phyloP scores from a whole-genome alignment of 2,113 vertebrate genomes.

The Poeciliopsis occidentalis region DNA sequence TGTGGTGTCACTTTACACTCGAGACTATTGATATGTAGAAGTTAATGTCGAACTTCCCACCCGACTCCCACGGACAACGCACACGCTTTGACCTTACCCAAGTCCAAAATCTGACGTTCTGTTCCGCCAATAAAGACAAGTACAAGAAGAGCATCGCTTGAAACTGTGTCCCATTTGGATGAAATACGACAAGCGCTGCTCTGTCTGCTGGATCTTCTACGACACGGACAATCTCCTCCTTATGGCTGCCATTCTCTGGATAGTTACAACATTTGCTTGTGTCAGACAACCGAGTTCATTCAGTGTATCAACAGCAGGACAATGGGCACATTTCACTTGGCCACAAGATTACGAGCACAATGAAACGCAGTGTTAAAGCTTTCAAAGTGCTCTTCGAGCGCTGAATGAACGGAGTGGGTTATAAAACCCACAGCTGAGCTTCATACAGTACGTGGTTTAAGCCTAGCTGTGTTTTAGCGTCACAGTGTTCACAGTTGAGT shows the following conservation, averaged over 20 bases:
- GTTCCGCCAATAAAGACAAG: slow-evolving; percentile 12
- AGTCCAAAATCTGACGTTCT: slow-evolving; percentile 34
- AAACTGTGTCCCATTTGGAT: slow-evolving; percentile 20
- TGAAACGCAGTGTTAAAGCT: slow-evolving; percentile 63
- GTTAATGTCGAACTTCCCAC: slow-evolving; percentile 58
- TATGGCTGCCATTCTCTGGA: slow-evolving; percentile 68
- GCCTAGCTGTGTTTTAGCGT: slow-evolving; percentile 46
- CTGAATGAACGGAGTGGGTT: slow-evolving; percentile 66
- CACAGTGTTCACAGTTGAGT: slow-evolving; percentile 53
- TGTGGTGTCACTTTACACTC: slow-evolving; percentile 35
- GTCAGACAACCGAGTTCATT: slow-evolving; percentile 77
- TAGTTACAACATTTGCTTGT: slow-evolving; percentile 80
- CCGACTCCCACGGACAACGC: slow-evolving; percentile 38
- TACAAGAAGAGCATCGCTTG: slow-evolving; percentile 13
- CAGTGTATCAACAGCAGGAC: slow-evolving; percentile 73
- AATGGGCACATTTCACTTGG: slow-evolving; percentile 71
- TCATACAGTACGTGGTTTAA: slow-evolving; percentile 60
- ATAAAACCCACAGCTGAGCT: slow-evolving; percentile 64
- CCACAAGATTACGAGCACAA: slow-evolving; percentile 73
- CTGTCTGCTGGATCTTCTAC: slow-evolving; percentile 28
- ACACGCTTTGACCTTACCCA: slow-evolving; percentile 34
- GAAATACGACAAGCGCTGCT: slow-evolving; percentile 14
- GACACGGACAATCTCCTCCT: slow-evolving; percentile 53
- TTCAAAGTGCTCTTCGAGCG: slow-evolving; percentile 67
- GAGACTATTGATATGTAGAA: slow-evolving; percentile 39